These are phyloP conservation scores for Epinotia bilunana DNA, from an alignment of 2,888 invertebrate species.

Conservation along the genomic window DNA sequence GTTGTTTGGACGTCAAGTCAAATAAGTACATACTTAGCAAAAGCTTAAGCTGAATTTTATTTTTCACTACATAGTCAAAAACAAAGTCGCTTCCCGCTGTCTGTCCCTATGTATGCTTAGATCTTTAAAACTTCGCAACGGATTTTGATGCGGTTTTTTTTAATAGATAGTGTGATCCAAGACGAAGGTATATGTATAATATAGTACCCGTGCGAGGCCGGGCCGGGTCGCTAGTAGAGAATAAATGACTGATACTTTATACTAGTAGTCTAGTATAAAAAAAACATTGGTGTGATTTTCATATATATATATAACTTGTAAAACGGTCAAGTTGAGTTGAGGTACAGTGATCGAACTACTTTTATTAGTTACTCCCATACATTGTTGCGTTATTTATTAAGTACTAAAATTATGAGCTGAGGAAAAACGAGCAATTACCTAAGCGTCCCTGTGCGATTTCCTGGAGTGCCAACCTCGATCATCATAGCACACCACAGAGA, in stretches of 20 bases:
- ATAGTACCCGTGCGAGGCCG: no score
- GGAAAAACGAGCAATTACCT: not conserved
- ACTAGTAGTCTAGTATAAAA: slow-evolving; percentile 9
- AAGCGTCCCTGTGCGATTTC: not conserved
- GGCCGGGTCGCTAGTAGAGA: no score
- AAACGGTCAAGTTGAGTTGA: not conserved
- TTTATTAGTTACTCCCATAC: not conserved
- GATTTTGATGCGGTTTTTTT: no score
- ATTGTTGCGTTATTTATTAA: not conserved
- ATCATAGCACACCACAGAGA: not conserved
- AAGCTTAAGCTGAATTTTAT: slow-evolving; percentile 23
- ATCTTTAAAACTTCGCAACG: no score
- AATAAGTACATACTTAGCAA: slow-evolving; percentile 26
- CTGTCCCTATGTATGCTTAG: no score
- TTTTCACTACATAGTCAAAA: no score
- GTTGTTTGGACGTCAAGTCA: slow-evolving; percentile 56
- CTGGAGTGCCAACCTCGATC: not conserved
- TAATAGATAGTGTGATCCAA: no score
- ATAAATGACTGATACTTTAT: slow-evolving; percentile 2
- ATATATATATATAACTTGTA: not conserved
- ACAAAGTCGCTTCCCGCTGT: no score
- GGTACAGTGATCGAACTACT: not conserved
- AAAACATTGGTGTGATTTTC: not conserved
- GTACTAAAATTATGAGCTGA: not conserved
- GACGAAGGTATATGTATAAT: no score